Percentiles rank a stretch among this genome's conserved stretches.
Evolutionary conservation across 2,797 vertebrate species (phyloP).

Genomic region (Poecilia gillii): DNA sequence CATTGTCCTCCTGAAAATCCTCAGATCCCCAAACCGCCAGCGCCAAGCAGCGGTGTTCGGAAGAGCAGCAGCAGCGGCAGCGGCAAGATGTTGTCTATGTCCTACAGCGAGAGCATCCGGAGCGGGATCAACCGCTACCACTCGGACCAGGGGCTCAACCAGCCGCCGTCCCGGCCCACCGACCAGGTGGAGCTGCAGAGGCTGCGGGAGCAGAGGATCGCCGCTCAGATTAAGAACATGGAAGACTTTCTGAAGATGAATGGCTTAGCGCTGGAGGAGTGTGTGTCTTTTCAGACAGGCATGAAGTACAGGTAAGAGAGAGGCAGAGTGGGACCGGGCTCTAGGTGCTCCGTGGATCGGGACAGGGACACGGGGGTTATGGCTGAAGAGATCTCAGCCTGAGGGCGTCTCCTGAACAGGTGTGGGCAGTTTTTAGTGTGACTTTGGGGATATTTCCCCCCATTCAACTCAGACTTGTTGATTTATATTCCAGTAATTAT

Average conservation of each 20-base stretch:
- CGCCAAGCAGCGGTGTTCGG: conserved; percentile 73
- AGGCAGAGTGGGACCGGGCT: conserved; percentile 36
- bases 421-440: conserved; percentile 3
- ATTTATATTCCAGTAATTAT: background rate
- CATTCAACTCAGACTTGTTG: background rate
- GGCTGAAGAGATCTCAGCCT: conserved; percentile 12
- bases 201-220: conserved; percentile 90
- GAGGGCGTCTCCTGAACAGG: conserved; percentile 7
- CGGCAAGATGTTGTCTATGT: conserved; percentile 96
- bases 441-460: background rate
- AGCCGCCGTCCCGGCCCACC: conserved; percentile 78
- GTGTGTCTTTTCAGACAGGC: conserved; percentile 91
- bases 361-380: conserved; percentile 24
- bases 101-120: conserved; percentile 96
- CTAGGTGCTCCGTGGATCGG: conserved; percentile 13
- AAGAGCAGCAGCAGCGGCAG: conserved; percentile 82
- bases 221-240: conserved; percentile 92
- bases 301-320: conserved; percentile 98
- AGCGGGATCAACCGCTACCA: conserved; percentile 94
- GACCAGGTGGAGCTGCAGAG: conserved; percentile 91
- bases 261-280: conserved; percentile 90
- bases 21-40: conserved; percentile 81
- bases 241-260: conserved; percentile 98
- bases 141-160: conserved; percentile 93
- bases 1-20: conserved; percentile 80